A percentile compares a stretch with the other conserved stretches of the same genome.
phyloP scores from a whole-genome alignment of 1,140 invertebrate genomes.

The Drosophila lowei region DNA sequence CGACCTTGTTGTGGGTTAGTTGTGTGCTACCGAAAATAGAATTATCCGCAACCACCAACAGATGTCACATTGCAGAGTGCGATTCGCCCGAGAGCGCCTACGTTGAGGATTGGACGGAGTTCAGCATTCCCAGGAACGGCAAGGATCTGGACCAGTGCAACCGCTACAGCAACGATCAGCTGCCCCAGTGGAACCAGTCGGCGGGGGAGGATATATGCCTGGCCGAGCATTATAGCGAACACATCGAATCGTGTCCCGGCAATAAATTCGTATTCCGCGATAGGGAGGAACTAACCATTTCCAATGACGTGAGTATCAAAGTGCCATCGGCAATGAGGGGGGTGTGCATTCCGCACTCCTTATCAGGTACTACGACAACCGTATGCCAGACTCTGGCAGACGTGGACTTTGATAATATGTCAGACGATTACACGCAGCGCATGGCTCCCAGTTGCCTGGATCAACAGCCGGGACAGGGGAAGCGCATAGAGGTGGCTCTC shows the following conservation, averaged over 20 bases:
- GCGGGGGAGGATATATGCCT: constrained; percentile 67
- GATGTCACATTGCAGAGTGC: constrained; percentile 87
- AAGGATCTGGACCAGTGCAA: constrained; percentile 84
- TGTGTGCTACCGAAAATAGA: constrained; percentile 7
- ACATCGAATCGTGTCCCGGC: constrained; percentile 58
- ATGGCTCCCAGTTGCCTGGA: constrained; percentile 9
- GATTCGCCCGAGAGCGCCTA: constrained; percentile 83
- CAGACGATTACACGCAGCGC: constrained; percentile 52
- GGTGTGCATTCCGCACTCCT: constrained; percentile 4
- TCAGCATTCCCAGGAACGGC: constrained; percentile 83
- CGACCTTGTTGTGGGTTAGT: constrained; percentile 1
- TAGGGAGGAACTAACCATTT: constrained; percentile 73
- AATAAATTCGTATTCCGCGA: constrained; percentile 74
- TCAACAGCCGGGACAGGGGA: neutral
- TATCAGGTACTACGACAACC: constrained; percentile 18
- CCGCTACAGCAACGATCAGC: constrained; percentile 76
- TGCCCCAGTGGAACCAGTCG: constrained; percentile 30
- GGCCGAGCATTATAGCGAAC: constrained; percentile 79
- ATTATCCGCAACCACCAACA: constrained; percentile 61
- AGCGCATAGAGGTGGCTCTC: too few species aligned
- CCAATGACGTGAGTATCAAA: constrained; percentile 81
- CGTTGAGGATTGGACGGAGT: constrained; percentile 84
- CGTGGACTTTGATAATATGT: constrained; percentile 72
- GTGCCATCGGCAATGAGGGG: constrained; percentile 26
- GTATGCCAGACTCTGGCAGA: constrained; percentile 45